Evolutionary conservation across 2,888 invertebrate genomes (phyloP).

Genomic region (Galeruca laticollis): DNA sequence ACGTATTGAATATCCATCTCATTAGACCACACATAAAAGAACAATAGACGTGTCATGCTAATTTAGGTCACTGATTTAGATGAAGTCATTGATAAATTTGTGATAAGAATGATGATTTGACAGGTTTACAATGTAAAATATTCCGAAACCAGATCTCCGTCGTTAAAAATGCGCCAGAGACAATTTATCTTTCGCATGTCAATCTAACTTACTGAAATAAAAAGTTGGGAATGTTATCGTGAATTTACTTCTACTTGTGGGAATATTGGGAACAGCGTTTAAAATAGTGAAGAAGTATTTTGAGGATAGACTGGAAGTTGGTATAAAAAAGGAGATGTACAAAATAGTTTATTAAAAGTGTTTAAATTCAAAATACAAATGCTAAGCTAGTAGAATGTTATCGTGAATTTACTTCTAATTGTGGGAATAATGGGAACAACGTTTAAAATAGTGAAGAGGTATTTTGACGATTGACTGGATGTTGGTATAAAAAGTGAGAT

Average conservation of each 20-base stretch:
- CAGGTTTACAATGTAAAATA: slow-evolving; percentile 60
- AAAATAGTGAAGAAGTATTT: background rate
- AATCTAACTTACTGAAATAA: slow-evolving; percentile 4
- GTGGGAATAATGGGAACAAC: background rate
- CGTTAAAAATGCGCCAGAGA: slow-evolving; percentile 55
- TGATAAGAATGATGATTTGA: slow-evolving; percentile 59
- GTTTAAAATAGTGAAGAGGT: background rate
- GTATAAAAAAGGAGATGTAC: no score
- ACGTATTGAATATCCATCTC: background rate
- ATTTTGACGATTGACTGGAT: no score
- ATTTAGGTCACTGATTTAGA: slow-evolving; percentile 52
- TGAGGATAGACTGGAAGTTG: no score
- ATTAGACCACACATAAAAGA: slow-evolving; percentile 43
- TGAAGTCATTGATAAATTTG: slow-evolving; percentile 62
- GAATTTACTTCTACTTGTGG: background rate
- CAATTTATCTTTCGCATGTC: slow-evolving; percentile 52
- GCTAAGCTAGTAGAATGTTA: no score
- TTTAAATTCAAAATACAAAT: no score
- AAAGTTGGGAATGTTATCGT: background rate
- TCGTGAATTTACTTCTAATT: background rate
- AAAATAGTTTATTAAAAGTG: no score
- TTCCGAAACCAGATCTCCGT: slow-evolving; percentile 58
- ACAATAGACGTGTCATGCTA: slow-evolving; percentile 40
- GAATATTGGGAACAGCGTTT: background rate
- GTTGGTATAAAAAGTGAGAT: no score